Evolutionary conservation across 2,113 vertebrate genomes (phyloP).

Genomic region (Vireo altiloquus): DNA sequence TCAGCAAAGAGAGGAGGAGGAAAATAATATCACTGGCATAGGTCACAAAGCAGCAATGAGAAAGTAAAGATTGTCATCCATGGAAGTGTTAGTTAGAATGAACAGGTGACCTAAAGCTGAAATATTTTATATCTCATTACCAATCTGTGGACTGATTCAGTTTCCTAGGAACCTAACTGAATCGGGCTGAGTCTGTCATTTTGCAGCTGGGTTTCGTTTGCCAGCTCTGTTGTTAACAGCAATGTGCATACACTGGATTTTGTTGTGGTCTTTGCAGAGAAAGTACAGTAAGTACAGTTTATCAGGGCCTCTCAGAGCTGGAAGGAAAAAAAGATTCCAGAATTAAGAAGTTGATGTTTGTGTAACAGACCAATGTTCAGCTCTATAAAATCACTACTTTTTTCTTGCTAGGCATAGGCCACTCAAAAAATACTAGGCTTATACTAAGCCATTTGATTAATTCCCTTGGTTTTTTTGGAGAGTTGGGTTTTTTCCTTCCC

Average conservation of each 20-base stretch:
- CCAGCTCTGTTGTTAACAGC: not conserved
- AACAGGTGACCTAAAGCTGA: constrained; percentile 26
- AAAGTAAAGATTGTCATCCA: not conserved
- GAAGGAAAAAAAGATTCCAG: not conserved
- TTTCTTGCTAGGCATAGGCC: not conserved
- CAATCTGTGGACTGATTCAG: not conserved
- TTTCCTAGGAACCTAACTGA: not conserved
- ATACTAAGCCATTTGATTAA: not conserved
- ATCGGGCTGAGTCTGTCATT: not conserved
- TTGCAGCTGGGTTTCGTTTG: not conserved
- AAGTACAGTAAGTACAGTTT: not conserved
- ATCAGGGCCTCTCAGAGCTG: not conserved
- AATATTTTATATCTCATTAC: constrained; percentile 15
- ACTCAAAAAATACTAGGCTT: not conserved
- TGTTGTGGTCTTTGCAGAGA: not conserved
- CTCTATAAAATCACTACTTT: not conserved
- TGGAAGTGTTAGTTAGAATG: not conserved
- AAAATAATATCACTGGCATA: not conserved
- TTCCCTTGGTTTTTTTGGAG: not conserved
- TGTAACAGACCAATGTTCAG: not conserved
- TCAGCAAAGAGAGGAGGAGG: not conserved
- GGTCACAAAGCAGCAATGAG: not conserved
- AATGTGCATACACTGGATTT: not conserved
- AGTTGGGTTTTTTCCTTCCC: not conserved
- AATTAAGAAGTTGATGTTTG: not conserved